phyloP scores from a whole-genome alignment of 2,797 vertebrate species.

The Mionectes olivaceus region DNA sequence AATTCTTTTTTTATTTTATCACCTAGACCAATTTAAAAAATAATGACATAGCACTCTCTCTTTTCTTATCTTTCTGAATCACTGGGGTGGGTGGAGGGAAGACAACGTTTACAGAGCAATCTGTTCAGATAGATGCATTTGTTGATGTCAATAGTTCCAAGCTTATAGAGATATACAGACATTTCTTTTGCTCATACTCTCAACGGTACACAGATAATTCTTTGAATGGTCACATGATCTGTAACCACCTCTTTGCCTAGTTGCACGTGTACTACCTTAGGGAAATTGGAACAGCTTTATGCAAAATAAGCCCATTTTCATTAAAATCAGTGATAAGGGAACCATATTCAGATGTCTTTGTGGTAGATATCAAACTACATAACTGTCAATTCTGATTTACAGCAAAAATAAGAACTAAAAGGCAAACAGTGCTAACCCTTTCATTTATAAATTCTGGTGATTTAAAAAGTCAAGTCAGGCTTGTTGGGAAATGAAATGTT shows the following conservation, averaged over 20 bases:
- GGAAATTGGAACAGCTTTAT: background rate
- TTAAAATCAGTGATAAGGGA: background rate
- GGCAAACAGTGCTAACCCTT: background rate
- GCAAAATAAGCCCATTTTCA: background rate
- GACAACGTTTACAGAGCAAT: background rate
- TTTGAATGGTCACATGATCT: background rate
- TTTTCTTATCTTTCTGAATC: background rate
- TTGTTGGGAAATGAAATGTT: background rate
- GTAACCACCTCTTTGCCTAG: background rate
- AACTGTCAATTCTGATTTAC: background rate
- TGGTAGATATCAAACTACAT: background rate
- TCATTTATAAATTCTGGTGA: background rate
- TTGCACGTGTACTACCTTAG: background rate
- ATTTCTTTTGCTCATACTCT: background rate
- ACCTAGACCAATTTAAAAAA: background rate
- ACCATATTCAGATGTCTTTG: accelerated
- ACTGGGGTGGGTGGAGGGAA: background rate
- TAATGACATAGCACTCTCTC: background rate
- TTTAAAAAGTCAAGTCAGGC: background rate
- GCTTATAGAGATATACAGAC: background rate
- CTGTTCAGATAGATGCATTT: background rate
- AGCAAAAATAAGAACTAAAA: background rate
- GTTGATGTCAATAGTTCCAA: background rate
- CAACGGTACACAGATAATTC: background rate
- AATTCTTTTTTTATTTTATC: background rate